Base-by-base conservation (phyloP, 2,797 vertebrate species). In the Nannoperca obscura region DNA sequence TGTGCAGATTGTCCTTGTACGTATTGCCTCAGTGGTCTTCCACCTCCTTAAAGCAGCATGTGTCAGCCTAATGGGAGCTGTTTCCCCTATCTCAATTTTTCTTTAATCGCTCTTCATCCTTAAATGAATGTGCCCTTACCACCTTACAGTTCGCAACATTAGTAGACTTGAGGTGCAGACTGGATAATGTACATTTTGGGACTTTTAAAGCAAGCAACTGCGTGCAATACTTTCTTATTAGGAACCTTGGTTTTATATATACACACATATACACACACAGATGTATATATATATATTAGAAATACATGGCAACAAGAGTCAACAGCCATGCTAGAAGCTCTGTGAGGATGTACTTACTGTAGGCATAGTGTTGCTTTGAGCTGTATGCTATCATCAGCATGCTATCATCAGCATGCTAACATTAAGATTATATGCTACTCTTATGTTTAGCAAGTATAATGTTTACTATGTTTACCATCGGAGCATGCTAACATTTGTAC, bases 181-280 rank as follows among this genome's bases (percentile, higher is more conserved):
- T 61, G 82, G 71, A 85, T 83, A 88, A 84, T 70, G 53, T 61
- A 62, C 65, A 78, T 64, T 83, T 73, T 46, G 20, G 44, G 54
- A 20, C 57, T 70, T 15, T 83, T 79, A 12, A 27, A 54, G n/a
- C 9, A 55, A 80, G 34, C 20, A n/a, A 42, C 52, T 77, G 17
- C 11, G 20, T 59, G 61, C 40, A 44, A n/a, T 10, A 30, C 27
- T 58, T 66, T 68, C 49, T 63, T 46, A 55, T 15, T 6, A 24
- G 50, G 59, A 71, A 46, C 38, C 17, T 61, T 64, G 20, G 12
- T 40, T 40, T 50, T 32, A 32, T 32, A 32, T 32, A 32, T 32
- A 32, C 30, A 32, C 5, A 32, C 4, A 32, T 32, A 32, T 32
- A 32, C 5, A 32, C 5, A 32, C 5, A 32, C 5, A 32, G 3